Evolutionary conservation across 53 echinoderm and acorn worm species (phyloP), one percentile per base, ranked within the genome.

Genomic region (Holothuria scabra): DNA sequence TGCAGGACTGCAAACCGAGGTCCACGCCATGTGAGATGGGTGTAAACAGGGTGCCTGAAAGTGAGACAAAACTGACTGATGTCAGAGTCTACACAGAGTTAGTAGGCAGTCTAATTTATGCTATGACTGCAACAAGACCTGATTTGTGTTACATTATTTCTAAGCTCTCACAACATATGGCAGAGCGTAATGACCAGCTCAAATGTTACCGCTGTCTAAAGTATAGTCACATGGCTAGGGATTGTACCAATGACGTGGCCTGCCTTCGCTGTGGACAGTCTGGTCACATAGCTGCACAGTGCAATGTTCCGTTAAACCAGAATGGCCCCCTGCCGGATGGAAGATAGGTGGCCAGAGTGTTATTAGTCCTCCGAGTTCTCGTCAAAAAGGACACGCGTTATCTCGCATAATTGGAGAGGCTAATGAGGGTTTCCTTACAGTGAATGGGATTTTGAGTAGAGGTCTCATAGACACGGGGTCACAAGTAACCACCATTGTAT

Each of bases 381-480:
- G 4, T 34, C 3, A 33, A 18, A n/a, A n/a, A 37, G 11, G 19
- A 5, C 68, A 3, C 14, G 12, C 16, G 21, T 0, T 63, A 4
- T 16, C 41, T 1, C 65, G 58, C 12, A 41, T 87, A 33, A 32
- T 87, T 18, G 81, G 68, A 35, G 59, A 57, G 12, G 69, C 87
- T 21, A 87, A 59, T 44, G 87, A 87, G 41, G 26, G 67, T 12
- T 25, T 71, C 0, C 70, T 60, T 1, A 87, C 25, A 2, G 69
- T 80, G 10, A 70, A 85, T 46, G 86, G 90, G 0, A 32, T 30
- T 26, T 19, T 18, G 1, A 64, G 76, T 46, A 35, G 22, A 41
- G 63, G 66, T 33, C 83, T 90, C n/a, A 6, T 87, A 29, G 90
- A 87, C 24, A 90, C 90, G 32, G 90, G 90, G 2, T 90, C 87